Conservation (phyloP, 2,113 vertebrate species). For the Hymenochirus boettgeri region DNA sequence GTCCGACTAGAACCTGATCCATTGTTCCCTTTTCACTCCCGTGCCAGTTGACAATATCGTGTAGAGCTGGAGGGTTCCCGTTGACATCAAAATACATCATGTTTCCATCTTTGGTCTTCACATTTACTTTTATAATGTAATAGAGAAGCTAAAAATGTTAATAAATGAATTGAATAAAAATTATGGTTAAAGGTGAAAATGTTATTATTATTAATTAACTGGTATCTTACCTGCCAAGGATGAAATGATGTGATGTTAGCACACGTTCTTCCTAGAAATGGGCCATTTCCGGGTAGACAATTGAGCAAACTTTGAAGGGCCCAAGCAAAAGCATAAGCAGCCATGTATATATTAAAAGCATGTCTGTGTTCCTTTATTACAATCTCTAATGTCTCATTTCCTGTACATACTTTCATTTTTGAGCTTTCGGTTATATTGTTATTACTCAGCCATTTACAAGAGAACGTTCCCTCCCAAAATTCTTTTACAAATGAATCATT, state of each 20-base stretch:
- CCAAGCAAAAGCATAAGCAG: slow-evolving; percentile 26
- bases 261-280: slow-evolving; percentile 19
- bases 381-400: slow-evolving; percentile 9
- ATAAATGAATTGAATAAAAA: background rate
- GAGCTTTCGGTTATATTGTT: background rate
- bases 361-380: background rate
- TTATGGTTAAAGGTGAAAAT: too few species aligned
- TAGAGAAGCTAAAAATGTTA: slow-evolving; percentile 53
- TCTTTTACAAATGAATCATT: slow-evolving; percentile 32
- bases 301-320: slow-evolving; percentile 27
- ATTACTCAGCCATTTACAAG: slow-evolving; percentile 23
- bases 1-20: slow-evolving; percentile 11
- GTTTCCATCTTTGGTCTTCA: slow-evolving; percentile 54
- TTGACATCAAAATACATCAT: slow-evolving; percentile 20
- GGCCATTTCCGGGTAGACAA: slow-evolving; percentile 12
- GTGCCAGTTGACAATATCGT: slow-evolving; percentile 26
- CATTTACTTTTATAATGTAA: slow-evolving; percentile 53
- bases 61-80: slow-evolving; percentile 19
- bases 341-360: slow-evolving; percentile 28
- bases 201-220: background rate
- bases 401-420: slow-evolving; percentile 8
- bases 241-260: slow-evolving; percentile 20
- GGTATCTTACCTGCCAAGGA: slow-evolving; percentile 36
- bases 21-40: background rate
- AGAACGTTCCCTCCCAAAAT: slow-evolving; percentile 39